phyloP scores from a whole-genome alignment of 2,888 invertebrate genomes.

The Beris morrisii region DNA sequence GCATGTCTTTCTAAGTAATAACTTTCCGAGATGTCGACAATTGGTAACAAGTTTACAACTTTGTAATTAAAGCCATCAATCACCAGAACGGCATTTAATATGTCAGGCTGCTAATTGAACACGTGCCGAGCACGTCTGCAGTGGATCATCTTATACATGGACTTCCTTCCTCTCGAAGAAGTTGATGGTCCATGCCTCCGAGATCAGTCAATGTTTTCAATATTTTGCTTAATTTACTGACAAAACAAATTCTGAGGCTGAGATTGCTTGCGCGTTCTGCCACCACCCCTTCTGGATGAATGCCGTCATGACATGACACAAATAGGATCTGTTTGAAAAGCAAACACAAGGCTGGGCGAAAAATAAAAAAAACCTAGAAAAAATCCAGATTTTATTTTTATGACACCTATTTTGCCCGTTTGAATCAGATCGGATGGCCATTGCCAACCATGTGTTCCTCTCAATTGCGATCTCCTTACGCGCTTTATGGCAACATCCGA shows the following conservation, averaged over 20 bases:
- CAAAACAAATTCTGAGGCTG: neutral
- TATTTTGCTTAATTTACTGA: slow-evolving; percentile 10
- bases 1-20: too few species aligned
- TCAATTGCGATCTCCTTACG: slow-evolving; percentile 14
- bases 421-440: slow-evolving; percentile 7
- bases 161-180: neutral
- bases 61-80: slow-evolving; percentile 10
- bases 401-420: slow-evolving; percentile 25
- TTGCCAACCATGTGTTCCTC: slow-evolving; percentile 33
- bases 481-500: slow-evolving; percentile 28
- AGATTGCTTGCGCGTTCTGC: too few species aligned
- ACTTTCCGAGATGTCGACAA: too few species aligned
- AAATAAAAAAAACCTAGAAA: too few species aligned
- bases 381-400: slow-evolving; percentile 25
- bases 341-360: slow-evolving; percentile 16
- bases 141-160: neutral
- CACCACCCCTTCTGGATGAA: too few species aligned
- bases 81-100: neutral
- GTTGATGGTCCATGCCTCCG: too few species aligned
- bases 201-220: slow-evolving; percentile 3
- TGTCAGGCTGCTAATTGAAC: slow-evolving; percentile 8
- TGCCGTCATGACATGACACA: too few species aligned
- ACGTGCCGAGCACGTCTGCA: slow-evolving; percentile 5
- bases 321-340: slow-evolving; percentile 24
- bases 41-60: too few species aligned